Base-by-base conservation (phyloP, 2,797 vertebrate genomes). In the Calcarius lapponicus region DNA sequence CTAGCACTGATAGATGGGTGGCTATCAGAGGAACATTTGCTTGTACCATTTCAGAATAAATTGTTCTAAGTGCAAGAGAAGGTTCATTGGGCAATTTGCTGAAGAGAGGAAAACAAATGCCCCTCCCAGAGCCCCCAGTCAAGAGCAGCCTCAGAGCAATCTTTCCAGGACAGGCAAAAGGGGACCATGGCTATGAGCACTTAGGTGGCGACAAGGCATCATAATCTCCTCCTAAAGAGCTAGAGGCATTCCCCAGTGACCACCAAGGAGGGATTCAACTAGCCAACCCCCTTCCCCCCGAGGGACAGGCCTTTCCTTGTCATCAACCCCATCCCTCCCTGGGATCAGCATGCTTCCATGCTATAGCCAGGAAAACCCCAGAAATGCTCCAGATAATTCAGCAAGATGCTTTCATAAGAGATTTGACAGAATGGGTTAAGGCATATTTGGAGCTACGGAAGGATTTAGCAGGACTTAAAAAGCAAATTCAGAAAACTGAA, bases 401-500 rank as follows among this genome's bases (percentile, higher is more conserved):
- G 60, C 69, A 70, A 58, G 34, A 54, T 34, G 17, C 3, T 57
- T 67, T 82, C 32, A 19, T 25, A 72, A 82, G 36, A 3, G 4
- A 69, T 67, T 48, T 90, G 65, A 85, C 28, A 58, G 51, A 66
- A 83, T 0, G 1, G 17, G 47, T 1, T 56, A 62, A 80, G n/a
- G 32, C 20, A 71, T 7, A 17, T 9, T 56, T 0, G 2, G 12
- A 92, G 47, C 22, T 56, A 50, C 7, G 13, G 25, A 88, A 90
- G 58, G 70, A 86, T 67, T 95, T 88, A 91, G 51, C 32, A 88
- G 48, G 26, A 83, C 75, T 81, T 93, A 72, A 86, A 86, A 74
- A 95, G 61, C 16, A 95, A 96, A 89, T 78, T 74, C 69, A 82
- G 73, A 58, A 75, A 48, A 76, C 32, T n/a, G 62, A 81, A 82